Percentiles rank a stretch among this genome's conserved stretches.
These are phyloP conservation scores for Hyperoplus lanceolatus DNA, from an alignment of 2,797 vertebrate genomes.

Conservation along the genomic window DNA sequence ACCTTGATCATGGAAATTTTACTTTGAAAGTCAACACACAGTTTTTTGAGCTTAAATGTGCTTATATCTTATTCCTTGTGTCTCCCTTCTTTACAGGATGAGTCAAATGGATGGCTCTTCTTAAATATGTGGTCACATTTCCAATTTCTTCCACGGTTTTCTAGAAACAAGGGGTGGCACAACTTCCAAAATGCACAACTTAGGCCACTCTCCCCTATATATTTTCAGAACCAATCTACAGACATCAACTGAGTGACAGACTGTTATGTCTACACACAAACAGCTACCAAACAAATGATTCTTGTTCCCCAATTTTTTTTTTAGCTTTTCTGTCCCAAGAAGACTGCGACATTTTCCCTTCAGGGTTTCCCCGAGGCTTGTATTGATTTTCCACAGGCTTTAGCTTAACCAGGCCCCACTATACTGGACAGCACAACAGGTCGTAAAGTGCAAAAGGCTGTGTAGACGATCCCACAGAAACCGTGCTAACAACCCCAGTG, in stretches of 20 bases:
- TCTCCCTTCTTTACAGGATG: too few relatives aligned
- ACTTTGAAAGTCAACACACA: too few relatives aligned
- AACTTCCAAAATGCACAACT: too few relatives aligned
- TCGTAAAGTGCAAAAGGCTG: constrained; percentile 46
- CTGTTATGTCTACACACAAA: constrained; percentile 8
- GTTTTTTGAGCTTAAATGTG: too few relatives aligned
- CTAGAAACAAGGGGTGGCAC: too few relatives aligned
- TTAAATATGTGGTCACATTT: too few relatives aligned
- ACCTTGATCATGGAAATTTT: too few relatives aligned
- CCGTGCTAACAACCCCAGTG: constrained; percentile 42
- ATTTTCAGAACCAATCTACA: not conserved
- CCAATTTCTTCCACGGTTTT: too few relatives aligned
- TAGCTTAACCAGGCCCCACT: constrained; percentile 50
- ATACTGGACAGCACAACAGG: constrained; percentile 49
- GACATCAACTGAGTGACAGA: constrained; percentile 4
- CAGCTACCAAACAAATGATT: constrained; percentile 18
- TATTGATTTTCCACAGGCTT: constrained; percentile 66
- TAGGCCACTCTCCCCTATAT: too few relatives aligned
- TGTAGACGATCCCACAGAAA: constrained; percentile 52
- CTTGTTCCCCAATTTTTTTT: constrained; percentile 32
- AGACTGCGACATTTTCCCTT: constrained; percentile 41
- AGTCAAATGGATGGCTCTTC: too few relatives aligned
- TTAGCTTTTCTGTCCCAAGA: constrained; percentile 38
- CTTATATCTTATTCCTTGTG: too few relatives aligned
- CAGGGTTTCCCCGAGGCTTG: constrained; percentile 32